Evolutionary conservation across 92 coral and sea anemone genomes (phyloP), one percentile per base, ranked within the genome.

Genomic region (Palythoa grandis): DNA sequence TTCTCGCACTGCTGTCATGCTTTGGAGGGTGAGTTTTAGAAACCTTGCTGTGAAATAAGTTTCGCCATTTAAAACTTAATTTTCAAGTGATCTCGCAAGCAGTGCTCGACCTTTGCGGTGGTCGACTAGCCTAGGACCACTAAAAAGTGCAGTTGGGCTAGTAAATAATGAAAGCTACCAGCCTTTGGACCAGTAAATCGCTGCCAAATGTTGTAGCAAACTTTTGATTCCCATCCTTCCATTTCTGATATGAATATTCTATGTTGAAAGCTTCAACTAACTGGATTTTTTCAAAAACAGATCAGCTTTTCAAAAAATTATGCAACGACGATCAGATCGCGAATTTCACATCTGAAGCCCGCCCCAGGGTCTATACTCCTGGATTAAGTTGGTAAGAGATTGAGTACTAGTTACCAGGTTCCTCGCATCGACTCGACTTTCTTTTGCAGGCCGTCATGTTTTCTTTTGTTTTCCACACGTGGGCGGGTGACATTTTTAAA

Each of bases 1-100:
- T 8, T 56, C 90, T 60, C 82, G 47, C 50, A 89, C 83, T 52
- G 90, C 86, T 37, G 57, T 90, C 76, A 86, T 73, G 73, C 90
- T 95, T 70, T 93, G 98, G 94, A 95, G 88, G 89, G 98, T 94
- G 69, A 63, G 93, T 25, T 3, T 40, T 40, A 40, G n/a, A n/a
- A n/a, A n/a, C n/a, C 47, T 40, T 3, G 3, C 3, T 40, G 47
- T 40, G 3, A 40, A 40, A 40, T 40, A 40, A 40, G 6, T 40
- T 7, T 40, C 47, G 47, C 47, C 47, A 40, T 40, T 40, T 40
- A 40, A 40, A 40, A 40, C 47, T 40, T 40, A 40, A 40, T 3
- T 40, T 40, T 40, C 47, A 40, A 40, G 3, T 40, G 47, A 7
- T 40, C 3, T 3, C 47, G 47, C 47, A 40, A 40, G 47, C 80